A percentile compares a stretch with the other conserved stretches of the same genome.
Conservation (phyloP, 1,140 invertebrate genomes). For the Brachionus sp. region DNA sequence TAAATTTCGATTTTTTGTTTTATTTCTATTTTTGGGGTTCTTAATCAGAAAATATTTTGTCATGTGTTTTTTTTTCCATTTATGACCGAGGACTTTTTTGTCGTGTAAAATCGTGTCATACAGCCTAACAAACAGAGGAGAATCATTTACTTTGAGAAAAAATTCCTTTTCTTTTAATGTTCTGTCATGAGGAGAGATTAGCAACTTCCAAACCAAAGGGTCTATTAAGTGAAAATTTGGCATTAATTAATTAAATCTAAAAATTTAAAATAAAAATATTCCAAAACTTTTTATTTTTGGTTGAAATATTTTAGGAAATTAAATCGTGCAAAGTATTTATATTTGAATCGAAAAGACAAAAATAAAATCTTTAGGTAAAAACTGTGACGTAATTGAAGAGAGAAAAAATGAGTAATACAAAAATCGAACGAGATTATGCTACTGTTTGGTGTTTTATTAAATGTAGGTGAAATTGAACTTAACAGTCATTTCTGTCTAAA, state of each 20-base stretch:
- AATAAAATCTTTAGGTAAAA: constrained; percentile 1
- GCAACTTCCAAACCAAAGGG: constrained; percentile 3
- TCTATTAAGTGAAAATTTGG: constrained; percentile 15
- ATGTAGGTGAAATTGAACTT: not conserved
- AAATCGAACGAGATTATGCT: not conserved
- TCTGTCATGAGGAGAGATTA: constrained; percentile 25
- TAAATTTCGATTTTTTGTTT: constrained; percentile 4
- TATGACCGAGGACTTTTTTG: not conserved
- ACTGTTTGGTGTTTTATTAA: not conserved
- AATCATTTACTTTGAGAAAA: not conserved
- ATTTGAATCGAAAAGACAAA: not conserved
- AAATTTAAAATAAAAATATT: not conserved
- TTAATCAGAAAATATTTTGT: not conserved
- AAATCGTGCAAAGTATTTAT: not conserved
- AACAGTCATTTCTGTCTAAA: not conserved
- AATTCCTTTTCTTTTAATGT: constrained; percentile 7
- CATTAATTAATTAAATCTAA: constrained; percentile 10
- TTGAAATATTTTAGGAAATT: not conserved
- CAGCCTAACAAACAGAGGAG: not conserved
- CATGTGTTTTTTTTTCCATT: constrained; percentile 29
- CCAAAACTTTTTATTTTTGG: constrained; percentile 11
- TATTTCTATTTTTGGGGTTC: not conserved
- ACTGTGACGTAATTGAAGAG: not conserved
- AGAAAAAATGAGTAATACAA: not conserved
- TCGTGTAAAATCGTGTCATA: not conserved